Evolutionary conservation across 2,888 invertebrate species (phyloP), one percentile per base, ranked within the genome.

Genomic region (Cerastoderma edule): DNA sequence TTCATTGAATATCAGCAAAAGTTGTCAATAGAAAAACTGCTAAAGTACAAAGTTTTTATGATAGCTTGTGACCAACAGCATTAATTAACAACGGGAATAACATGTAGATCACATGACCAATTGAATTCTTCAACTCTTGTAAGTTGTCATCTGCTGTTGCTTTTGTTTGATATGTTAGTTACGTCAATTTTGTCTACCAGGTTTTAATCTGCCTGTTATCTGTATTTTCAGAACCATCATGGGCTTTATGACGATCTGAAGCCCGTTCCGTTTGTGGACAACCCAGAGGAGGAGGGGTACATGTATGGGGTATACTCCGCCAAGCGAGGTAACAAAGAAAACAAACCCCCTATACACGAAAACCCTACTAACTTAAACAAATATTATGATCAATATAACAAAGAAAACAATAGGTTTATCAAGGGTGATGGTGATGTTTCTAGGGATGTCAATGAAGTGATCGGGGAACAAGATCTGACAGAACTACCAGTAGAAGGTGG

Each of bases 181-280:
- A n/a, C n/a, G n/a, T n/a, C n/a, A n/a, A n/a, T n/a, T n/a, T n/a
- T n/a, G n/a, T n/a, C n/a, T n/a, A n/a, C n/a, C n/a, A n/a, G n/a
- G n/a, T n/a, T n/a, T n/a, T n/a, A n/a, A n/a, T n/a, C n/a, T n/a
- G n/a, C n/a, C n/a, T 53, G 30, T 30, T 28, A 56, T 22, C 33
- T 67, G 19, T 63, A 44, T 72, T 75, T 82, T 70, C 82, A 82
- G 82, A 67, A 50, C 65, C 82, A 79, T 63, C 50, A 67, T 53
- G 79, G 82, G 27, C 77, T 76, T 22, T 79, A 79, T 67, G 79
- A 82, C 72, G 82, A 79, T 44, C 56, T 73, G 60, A 81, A 81
- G 66, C 67, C 76, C 16, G 68, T 76, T 32, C 81, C 81, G 50
- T 81, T 78, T 74, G 81, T 81, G 22, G 81, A 81, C 65, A 78